Percentiles rank a stretch among this genome's conserved stretches.
phyloP scores from a whole-genome alignment of 2,797 vertebrate species.

The Trachops cirrhosus region DNA sequence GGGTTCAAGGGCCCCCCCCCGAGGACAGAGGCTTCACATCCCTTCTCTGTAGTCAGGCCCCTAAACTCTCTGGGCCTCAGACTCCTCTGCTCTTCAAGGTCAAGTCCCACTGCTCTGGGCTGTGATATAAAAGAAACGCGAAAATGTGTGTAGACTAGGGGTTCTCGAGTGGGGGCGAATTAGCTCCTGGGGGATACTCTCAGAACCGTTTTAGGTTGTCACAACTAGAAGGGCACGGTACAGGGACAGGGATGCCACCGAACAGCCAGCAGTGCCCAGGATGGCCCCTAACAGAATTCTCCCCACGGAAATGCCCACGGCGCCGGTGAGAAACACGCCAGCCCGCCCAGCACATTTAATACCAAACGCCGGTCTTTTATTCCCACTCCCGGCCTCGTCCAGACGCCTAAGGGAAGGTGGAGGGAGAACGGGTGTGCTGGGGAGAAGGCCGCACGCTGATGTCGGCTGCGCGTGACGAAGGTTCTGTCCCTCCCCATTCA shows the following conservation, averaged over 20 bases:
- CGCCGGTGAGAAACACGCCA: accelerated
- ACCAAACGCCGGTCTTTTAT: neutral
- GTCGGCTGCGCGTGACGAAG: neutral
- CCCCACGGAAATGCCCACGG: accelerated
- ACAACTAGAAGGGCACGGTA: neutral
- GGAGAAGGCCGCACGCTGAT: neutral
- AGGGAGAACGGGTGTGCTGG: neutral
- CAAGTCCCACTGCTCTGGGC: accelerated
- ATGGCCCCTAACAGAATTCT: accelerated
- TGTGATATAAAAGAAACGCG: neutral
- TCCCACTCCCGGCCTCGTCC: neutral
- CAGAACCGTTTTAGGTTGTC: neutral
- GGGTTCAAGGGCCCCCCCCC: neutral
- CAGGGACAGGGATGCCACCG: neutral
- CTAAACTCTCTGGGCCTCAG: accelerated
- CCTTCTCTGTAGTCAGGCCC: neutral
- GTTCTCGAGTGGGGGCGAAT: accelerated
- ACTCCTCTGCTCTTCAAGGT: neutral
- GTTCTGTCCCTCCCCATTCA: neutral
- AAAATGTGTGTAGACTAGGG: neutral
- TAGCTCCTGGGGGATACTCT: neutral
- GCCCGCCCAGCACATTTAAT: accelerated
- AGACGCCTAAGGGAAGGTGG: accelerated
- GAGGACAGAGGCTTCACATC: neutral
- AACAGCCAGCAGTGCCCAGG: neutral